Conservation (phyloP, 37 sponge, comb jelly and placozoan genomes). For the Crambe crambe region DNA sequence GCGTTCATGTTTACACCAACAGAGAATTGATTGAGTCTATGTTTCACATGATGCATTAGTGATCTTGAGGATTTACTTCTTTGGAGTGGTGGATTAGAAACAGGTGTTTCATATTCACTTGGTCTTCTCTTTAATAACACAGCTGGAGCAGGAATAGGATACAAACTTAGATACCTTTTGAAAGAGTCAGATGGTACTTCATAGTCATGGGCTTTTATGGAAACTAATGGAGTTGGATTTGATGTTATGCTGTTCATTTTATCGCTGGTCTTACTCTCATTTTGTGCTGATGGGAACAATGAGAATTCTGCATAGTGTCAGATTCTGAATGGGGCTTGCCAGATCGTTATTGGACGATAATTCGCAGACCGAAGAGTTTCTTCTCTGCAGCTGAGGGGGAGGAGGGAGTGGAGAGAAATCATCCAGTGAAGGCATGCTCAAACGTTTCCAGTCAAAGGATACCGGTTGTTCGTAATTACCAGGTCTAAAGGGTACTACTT, state of each 20-base stretch:
- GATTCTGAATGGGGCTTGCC: not conserved
- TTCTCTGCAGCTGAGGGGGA: not conserved
- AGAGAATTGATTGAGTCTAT: no score
- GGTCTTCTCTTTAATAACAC: not conserved
- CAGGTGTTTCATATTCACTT: not conserved
- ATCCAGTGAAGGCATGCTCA: not conserved
- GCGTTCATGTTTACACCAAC: no score
- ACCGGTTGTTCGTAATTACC: not conserved
- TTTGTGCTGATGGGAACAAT: not conserved
- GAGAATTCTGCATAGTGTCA: slow-evolving; percentile 5
- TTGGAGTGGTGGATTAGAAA: not conserved
- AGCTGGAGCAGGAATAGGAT: not conserved
- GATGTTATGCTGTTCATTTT: not conserved
- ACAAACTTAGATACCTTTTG: not conserved
- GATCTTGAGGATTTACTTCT: not conserved
- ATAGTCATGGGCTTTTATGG: not conserved
- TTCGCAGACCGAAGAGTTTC: not conserved
- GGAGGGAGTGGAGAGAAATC: no score
- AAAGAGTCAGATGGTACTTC: not conserved
- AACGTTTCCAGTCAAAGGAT: not conserved
- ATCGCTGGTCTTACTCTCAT: not conserved
- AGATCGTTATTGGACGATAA: not conserved
- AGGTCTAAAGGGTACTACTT: not conserved
- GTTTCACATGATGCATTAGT: no score
- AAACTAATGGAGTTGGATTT: not conserved